Evolutionary conservation across 2,888 invertebrate species (phyloP).

Genomic region (Drosophila mettleri): DNA sequence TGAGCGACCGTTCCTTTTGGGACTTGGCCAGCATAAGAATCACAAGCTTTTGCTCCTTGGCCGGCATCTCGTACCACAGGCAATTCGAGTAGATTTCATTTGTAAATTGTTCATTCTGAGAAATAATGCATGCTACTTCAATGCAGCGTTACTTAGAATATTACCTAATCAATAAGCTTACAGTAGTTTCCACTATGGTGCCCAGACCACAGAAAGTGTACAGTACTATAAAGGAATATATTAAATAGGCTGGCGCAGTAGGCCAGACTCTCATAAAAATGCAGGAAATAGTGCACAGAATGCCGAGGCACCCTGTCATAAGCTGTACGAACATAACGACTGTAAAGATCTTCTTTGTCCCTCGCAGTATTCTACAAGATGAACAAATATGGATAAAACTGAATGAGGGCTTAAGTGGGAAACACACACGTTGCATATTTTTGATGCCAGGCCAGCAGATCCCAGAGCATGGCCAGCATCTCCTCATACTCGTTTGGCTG

Average conservation of each 20-base stretch:
- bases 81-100: conserved; percentile 55
- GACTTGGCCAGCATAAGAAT: conserved; percentile 64
- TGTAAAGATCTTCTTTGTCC: conserved; percentile 52
- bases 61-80: conserved; percentile 67
- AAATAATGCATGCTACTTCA: not conserved
- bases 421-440: conserved; percentile 59
- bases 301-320: conserved; percentile 40
- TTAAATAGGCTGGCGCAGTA: conserved; percentile 59
- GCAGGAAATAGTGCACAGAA: conserved; percentile 65
- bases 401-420: rapidly evolving
- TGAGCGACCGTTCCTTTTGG: conserved; percentile 50
- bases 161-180: conserved; percentile 13
- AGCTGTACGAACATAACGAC: conserved; percentile 66
- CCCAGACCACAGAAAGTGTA: conserved; percentile 75
- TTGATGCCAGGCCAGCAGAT: conserved; percentile 72
- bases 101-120: conserved; percentile 55
- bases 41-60: conserved; percentile 59
- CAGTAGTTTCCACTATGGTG: conserved; percentile 69
- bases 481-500: conserved; percentile 11
- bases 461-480: conserved; percentile 33
- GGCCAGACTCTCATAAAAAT: conserved; percentile 69
- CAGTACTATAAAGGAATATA: conserved; percentile 47
- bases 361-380: conserved; percentile 42
- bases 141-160: rapidly evolving
- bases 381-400: rapidly evolving